Base-by-base conservation (phyloP, 2,888 invertebrate genomes). In the Leuctra nigra region DNA sequence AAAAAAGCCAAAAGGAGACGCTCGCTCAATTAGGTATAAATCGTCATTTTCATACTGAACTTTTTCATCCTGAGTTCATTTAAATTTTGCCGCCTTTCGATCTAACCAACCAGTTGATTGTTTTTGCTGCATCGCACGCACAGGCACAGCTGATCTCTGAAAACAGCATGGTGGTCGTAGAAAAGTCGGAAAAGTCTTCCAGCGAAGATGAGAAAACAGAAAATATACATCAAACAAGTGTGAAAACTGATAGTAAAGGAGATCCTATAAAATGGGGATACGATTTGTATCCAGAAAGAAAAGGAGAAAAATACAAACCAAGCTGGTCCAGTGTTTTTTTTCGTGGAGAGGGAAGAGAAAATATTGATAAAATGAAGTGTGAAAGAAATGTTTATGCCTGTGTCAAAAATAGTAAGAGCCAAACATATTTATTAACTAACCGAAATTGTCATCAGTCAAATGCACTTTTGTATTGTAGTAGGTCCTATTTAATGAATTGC, bases 211-310 rank as follows among this genome's bases (percentile, higher is more conserved):
- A 41, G 20, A 41, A 6, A 4, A 41, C 18, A 54, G 47, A 39
- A 13, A 54, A 23, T 22, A 23, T 9, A 23, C 22, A 36, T 13
- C 38, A 50, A 35, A 4, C 20, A 22, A 46, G 18, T 29, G 18
- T 16, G 20, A 25, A 59, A 23, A 54, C 22, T 14, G 38, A 56
- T 18, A 29, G 23, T 9, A 55, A 54, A 16, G 57, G 46, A 35
- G 58, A 59, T 35, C 64, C 61, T 23, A 58, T 60, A 41, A 64
- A 72, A 63, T 87, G 86, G 86, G 87, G 87, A 58, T 87, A 86
- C 67, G 87, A 90, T 73, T 75, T 91, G 59, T 92, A 90, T 68
- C 92, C 92, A 0, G 89, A 91, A 70, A 77, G 92, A 64, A 78
- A 82, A 65, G 84, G 85, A 1, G 72, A 68, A 20, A 72, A 76